Conservation (phyloP, 1,140 invertebrate species). For the Monomorium pharaonis region DNA sequence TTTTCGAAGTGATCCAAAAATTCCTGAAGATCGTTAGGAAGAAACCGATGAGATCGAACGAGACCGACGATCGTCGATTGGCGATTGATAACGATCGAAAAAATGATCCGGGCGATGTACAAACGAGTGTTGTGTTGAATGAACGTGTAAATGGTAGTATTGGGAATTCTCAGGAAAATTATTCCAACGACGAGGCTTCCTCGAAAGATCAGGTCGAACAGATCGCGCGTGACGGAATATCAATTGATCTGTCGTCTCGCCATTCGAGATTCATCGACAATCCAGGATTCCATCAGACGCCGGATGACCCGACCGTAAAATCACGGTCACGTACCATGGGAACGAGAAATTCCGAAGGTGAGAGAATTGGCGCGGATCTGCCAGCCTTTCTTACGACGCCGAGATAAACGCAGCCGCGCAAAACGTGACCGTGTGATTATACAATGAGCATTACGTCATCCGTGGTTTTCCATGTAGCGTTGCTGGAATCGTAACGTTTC, state of each 20-base stretch:
- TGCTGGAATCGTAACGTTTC: conserved; percentile 3
- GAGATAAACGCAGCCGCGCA: conserved; percentile 16
- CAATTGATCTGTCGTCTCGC: not conserved
- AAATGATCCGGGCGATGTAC: not conserved
- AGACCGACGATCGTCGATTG: not conserved
- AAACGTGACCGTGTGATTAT: conserved; percentile 42
- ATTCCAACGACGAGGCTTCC: not conserved
- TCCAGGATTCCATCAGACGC: not conserved
- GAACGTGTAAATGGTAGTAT: not conserved
- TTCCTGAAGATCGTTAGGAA: not conserved
- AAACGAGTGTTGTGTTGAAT: not conserved
- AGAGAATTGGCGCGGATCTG: conserved; percentile 24
- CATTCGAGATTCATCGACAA: not conserved
- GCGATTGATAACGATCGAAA: not conserved
- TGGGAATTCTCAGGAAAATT: not conserved
- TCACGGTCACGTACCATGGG: not conserved
- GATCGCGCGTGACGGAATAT: not conserved
- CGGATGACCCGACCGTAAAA: not conserved
- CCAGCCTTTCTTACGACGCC: not conserved
- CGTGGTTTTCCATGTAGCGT: not conserved
- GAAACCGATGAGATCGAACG: not conserved
- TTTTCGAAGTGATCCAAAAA: not conserved
- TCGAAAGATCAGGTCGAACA: not conserved
- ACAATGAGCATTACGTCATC: conserved; percentile 41
- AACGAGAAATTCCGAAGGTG: conserved; percentile 50